These are phyloP conservation scores for Scytalopus superciliaris DNA, from an alignment of 2,113 vertebrate species.

Conservation along the genomic window DNA sequence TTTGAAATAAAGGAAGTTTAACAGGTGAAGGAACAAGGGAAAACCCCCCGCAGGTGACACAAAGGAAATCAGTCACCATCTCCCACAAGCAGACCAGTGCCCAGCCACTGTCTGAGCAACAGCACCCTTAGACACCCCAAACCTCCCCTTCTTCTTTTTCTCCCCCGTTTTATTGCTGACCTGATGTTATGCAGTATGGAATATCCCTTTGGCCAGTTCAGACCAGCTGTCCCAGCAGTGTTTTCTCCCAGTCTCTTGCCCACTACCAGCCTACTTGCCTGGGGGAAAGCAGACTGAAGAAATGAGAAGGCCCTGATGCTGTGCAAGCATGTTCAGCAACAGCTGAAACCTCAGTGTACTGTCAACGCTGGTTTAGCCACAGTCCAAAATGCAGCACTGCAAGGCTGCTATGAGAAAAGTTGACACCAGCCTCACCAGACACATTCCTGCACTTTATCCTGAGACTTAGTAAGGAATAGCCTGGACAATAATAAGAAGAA, in stretches of 20 bases:
- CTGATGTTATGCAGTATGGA: too few relatives aligned
- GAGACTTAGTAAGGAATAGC: neutral
- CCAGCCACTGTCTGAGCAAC: neutral
- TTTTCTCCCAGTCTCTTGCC: neutral
- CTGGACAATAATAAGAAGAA: neutral
- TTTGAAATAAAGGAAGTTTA: neutral
- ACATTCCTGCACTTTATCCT: neutral
- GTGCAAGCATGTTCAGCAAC: neutral
- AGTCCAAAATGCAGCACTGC: neutral
- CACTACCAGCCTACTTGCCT: neutral
- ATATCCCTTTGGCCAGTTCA: neutral
- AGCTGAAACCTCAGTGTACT: neutral
- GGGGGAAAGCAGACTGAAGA: neutral
- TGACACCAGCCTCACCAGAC: neutral
- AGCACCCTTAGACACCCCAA: neutral
- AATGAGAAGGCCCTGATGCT: neutral
- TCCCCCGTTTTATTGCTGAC: neutral
- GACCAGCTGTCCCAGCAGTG: neutral
- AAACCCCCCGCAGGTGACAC: neutral
- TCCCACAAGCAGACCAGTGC: neutral
- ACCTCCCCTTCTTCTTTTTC: neutral
- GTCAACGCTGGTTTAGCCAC: neutral
- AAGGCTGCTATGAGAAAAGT: neutral
- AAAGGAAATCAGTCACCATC: neutral
- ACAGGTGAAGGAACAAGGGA: neutral